These are phyloP conservation scores for Brenthis ino DNA, from an alignment of 2,888 invertebrate species.

Conservation along the genomic window DNA sequence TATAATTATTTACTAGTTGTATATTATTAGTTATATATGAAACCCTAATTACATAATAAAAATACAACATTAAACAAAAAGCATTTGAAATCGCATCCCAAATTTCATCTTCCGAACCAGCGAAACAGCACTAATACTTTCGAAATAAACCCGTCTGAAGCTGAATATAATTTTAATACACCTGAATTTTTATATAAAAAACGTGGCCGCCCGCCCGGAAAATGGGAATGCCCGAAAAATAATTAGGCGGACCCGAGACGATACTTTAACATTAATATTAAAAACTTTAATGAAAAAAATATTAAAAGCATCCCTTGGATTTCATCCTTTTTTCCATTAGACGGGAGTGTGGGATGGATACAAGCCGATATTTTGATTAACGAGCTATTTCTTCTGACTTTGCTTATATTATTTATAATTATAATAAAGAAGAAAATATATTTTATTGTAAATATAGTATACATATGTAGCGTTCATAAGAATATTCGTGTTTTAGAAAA, in stretches of 20 bases:
- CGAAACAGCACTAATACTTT: conserved; percentile 56
- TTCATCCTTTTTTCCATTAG: conserved; percentile 75
- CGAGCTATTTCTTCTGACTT: too few relatives aligned
- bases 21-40: too few relatives aligned
- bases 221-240: conserved; percentile 67
- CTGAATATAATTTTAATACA: conserved; percentile 39
- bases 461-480: too few relatives aligned
- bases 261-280: conserved; percentile 78
- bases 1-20: too few relatives aligned
- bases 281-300: conserved; percentile 83
- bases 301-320: conserved; percentile 73
- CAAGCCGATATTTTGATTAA: too few relatives aligned
- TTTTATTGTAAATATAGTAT: too few relatives aligned
- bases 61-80: conserved; percentile 6
- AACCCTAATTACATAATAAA: neutral
- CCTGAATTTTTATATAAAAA: conserved; percentile 42
- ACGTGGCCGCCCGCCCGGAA: conserved; percentile 54
- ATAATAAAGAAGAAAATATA: too few relatives aligned
- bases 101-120: conserved; percentile 40
- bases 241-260: conserved; percentile 65
- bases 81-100: conserved; percentile 20
- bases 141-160: conserved; percentile 32
- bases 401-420: too few relatives aligned
- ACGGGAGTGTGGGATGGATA: too few relatives aligned
- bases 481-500: too few relatives aligned